A percentile compares a stretch with the other conserved stretches of the same genome.
Evolutionary conservation across 2,113 vertebrate species (phyloP).

Genomic region (Boulengerochromis microlepis): DNA sequence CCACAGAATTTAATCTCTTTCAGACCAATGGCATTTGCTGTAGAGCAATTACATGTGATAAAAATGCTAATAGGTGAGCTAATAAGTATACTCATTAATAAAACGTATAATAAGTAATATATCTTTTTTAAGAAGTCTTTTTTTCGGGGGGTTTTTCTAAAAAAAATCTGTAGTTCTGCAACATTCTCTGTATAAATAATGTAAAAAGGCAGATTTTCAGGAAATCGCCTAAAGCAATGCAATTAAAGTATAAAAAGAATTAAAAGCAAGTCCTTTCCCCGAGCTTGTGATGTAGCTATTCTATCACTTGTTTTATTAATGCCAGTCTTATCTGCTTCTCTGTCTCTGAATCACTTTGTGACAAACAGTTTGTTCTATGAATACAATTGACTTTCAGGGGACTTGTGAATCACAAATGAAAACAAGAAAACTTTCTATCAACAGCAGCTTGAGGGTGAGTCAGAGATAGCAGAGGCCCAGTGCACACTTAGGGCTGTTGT

Average conservation of each 20-base stretch:
- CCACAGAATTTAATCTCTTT: neutral
- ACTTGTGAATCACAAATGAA: neutral
- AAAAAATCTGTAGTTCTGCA: conserved; percentile 1
- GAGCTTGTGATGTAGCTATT: neutral
- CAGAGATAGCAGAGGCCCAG: neutral
- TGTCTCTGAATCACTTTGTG: neutral
- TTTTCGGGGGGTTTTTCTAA: fast-evolving
- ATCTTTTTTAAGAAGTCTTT: neutral
- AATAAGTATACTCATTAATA: neutral
- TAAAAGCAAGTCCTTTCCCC: neutral
- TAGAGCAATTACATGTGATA: neutral
- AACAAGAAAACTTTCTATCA: neutral
- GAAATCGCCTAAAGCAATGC: neutral
- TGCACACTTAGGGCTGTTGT: neutral
- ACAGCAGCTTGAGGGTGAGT: neutral
- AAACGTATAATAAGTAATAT: neutral
- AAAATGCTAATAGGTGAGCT: neutral
- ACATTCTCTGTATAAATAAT: conserved; percentile 4
- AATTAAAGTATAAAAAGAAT: neutral
- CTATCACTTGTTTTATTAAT: neutral
- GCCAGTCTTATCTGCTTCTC: neutral
- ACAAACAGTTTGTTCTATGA: neutral
- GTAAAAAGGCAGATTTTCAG: neutral
- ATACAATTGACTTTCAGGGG: neutral
- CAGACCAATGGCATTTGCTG: neutral